These are phyloP conservation scores for Uropsilus gracilis DNA, from an alignment of 2,113 vertebrate species.

Conservation along the genomic window DNA sequence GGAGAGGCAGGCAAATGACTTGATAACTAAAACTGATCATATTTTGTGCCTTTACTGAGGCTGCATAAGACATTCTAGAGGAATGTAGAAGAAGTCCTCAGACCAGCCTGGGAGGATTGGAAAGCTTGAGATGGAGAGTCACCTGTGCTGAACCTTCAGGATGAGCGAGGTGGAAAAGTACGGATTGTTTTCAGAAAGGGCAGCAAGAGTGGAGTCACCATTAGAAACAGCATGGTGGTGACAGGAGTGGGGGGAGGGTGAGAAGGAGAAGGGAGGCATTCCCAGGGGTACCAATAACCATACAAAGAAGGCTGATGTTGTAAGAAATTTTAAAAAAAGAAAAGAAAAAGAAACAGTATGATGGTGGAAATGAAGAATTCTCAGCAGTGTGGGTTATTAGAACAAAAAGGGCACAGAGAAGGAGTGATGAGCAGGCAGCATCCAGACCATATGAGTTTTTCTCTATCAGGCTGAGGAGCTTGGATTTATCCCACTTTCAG, in stretches of 20 bases:
- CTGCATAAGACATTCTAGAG: background rate
- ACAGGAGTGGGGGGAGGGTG: no score
- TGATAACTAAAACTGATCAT: background rate
- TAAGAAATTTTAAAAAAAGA: no score
- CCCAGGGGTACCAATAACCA: no score
- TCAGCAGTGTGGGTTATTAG: background rate
- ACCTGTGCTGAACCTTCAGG: background rate
- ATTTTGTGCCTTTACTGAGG: background rate
- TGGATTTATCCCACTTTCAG: background rate
- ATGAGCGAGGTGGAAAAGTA: background rate
- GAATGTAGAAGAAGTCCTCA: background rate
- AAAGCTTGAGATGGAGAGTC: background rate
- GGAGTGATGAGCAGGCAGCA: background rate
- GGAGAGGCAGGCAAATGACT: background rate
- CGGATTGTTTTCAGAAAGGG: background rate
- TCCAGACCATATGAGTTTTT: rapidly evolving
- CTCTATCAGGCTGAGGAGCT: background rate
- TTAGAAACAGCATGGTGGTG: background rate
- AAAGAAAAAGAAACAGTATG: no score
- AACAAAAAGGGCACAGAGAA: background rate
- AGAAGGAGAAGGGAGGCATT: no score
- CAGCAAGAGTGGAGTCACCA: background rate
- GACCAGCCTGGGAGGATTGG: background rate
- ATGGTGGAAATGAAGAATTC: background rate
- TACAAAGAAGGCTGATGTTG: no score